Base-by-base conservation (phyloP, 1,140 invertebrate species). In the Pemphigus obesinymphae region DNA sequence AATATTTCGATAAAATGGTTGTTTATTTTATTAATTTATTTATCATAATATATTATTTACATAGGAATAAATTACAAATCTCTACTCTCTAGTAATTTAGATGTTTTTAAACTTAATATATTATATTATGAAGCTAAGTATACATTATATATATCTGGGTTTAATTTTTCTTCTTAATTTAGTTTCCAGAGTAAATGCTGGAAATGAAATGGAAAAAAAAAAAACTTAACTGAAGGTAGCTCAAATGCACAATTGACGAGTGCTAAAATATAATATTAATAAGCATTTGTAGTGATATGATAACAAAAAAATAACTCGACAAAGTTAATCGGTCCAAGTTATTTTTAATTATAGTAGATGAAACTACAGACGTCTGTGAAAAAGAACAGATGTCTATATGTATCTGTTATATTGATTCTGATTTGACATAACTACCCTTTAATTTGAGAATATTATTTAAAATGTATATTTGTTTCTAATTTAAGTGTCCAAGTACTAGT, bases 311-410 rank as follows among this genome's bases (percentile, higher is more conserved):
- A 53, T 8, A n/a, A 53, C 20, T 53, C n/a, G 48, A 26, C n/a
- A 55, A 55, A 55, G 53, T 26, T 55, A 53, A 53, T 20, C 48
- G 48, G 48, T 15, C 48, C 23, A 55, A 55, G 50, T 23, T 55
- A 23, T 55, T 55, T 55, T 55, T n/a, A n/a, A n/a, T 55, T 23
- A 55, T 55, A n/a, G 53, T n/a, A n/a, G 84, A 82, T 84, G 66
- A 84, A 83, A 83, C 82, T 48, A 82, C 68, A 0, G 83, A 83
- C 63, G 82, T 84, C 17, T 68, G 53, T 7, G 31, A 43, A 84
- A 82, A 72, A 37, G 83, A 84, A 83, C 83, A 84, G 53, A 72
- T 84, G 58, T 84, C 83, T 37, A 66, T 84, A 63, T 84, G 81
- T 83, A 82, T 82, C 13, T 45, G 83, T 23, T 84, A 83, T 76